Evolutionary conservation across 2,797 vertebrate species (phyloP).

Genomic region (Siniperca obscura): DNA sequence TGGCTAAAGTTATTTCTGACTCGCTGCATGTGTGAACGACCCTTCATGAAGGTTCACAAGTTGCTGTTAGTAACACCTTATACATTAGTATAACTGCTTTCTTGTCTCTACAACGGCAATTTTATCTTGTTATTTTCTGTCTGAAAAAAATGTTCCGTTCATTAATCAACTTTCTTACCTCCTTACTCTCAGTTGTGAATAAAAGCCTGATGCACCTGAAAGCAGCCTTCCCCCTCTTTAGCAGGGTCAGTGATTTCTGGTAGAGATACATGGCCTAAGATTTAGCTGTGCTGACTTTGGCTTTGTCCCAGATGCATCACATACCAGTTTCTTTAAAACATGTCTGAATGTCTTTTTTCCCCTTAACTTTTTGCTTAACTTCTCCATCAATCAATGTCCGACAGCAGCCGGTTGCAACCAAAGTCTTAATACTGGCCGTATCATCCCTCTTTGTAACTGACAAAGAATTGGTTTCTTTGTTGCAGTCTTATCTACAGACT

Average conservation of each 20-base stretch:
- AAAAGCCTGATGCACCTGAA: not conserved
- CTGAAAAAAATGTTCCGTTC: not conserved
- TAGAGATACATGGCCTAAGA: not conserved
- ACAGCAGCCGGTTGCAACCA: not conserved
- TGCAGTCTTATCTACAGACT: slow-evolving; percentile 17
- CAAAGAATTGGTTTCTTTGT: slow-evolving; percentile 10
- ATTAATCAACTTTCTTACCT: not conserved
- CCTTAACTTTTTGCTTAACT: not conserved
- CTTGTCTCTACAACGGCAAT: not conserved
- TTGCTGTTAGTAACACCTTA: not conserved
- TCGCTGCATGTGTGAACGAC: no score
- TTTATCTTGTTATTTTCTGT: not conserved
- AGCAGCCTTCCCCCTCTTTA: not conserved
- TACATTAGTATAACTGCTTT: not conserved
- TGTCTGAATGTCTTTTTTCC: not conserved
- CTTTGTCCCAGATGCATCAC: slow-evolving; percentile 1
- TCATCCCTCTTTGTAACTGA: not conserved
- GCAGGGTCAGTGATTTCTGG: not conserved
- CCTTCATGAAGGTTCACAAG: not conserved
- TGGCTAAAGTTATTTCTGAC: not conserved
- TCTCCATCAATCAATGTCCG: not conserved
- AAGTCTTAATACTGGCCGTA: not conserved
- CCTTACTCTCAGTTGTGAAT: not conserved
- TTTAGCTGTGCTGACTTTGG: not conserved
- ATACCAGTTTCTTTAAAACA: not conserved